phyloP scores from a whole-genome alignment of 2,113 vertebrate species.

The Nannospalax galili region DNA sequence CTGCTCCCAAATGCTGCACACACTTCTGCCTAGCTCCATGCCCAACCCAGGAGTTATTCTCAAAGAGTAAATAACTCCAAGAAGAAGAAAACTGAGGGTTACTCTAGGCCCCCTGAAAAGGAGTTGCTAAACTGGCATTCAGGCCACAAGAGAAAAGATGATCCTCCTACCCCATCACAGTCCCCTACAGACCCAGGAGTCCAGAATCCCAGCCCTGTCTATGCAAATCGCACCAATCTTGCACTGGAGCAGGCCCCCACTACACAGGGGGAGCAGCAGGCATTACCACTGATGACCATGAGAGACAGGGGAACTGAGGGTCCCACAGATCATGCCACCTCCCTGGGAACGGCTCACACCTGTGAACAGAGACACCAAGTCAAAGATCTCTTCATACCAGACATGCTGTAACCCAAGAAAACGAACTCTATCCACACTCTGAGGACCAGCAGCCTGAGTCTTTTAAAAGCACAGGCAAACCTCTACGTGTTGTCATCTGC shows the following conservation, averaged over 20 bases:
- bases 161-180: neutral
- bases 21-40: neutral
- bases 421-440: neutral
- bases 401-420: neutral
- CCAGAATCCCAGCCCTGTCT: neutral
- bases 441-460: neutral
- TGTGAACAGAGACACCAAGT: constrained; percentile 34
- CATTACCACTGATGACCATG: rapidly evolving
- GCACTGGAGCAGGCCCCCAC: neutral
- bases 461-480: neutral
- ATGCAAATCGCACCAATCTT: constrained; percentile 43
- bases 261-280: neutral
- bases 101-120: neutral
- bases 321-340: neutral
- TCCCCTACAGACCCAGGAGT: neutral
- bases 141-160: neutral
- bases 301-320: neutral
- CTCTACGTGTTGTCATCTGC: neutral
- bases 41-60: neutral
- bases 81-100: neutral
- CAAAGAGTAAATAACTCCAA: neutral
- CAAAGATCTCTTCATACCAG: constrained; percentile 26
- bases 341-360: constrained; percentile 68
- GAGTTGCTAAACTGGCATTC: neutral
- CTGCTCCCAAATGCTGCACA: rapidly evolving